phyloP scores from a whole-genome alignment of 2,797 vertebrate species.

The Sebastes goodei region DNA sequence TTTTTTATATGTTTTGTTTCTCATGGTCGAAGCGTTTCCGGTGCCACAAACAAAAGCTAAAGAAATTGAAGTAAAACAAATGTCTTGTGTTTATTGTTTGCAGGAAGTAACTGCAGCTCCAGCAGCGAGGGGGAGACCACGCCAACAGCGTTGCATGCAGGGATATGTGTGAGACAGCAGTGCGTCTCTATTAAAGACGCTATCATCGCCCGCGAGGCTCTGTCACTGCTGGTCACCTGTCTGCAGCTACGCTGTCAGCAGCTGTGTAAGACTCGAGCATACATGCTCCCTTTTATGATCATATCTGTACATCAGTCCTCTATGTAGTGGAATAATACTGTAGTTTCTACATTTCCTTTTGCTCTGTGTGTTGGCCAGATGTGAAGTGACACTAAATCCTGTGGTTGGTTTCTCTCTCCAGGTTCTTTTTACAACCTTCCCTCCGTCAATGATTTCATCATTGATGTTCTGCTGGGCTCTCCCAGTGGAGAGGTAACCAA shows the following conservation, averaged over 20 bases:
- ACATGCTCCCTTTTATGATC: neutral
- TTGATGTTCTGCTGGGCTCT: slow-evolving; percentile 96
- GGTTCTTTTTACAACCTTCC: slow-evolving; percentile 96
- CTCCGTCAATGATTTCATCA: slow-evolving; percentile 96
- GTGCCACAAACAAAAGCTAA: neutral
- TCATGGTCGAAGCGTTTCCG: neutral
- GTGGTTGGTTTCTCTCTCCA: slow-evolving; percentile 61
- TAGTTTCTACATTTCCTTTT: neutral
- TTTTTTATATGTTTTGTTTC: neutral
- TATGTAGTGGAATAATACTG: neutral
- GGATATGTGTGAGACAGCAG: slow-evolving; percentile 96
- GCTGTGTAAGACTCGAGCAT: slow-evolving; percentile 83
- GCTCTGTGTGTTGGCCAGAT: neutral
- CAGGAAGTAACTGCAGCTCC: slow-evolving; percentile 98
- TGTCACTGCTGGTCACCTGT: slow-evolving; percentile 96
- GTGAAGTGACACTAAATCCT: neutral
- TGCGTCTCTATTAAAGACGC: slow-evolving; percentile 96
- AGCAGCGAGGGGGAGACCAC: slow-evolving; percentile 94
- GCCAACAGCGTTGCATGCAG: slow-evolving; percentile 90
- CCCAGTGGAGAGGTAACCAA: slow-evolving; percentile 92
- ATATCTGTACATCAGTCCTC: neutral
- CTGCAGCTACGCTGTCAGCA: slow-evolving; percentile 97
- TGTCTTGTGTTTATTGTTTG: neutral
- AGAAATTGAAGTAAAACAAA: slow-evolving; percentile 4
- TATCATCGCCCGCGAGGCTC: slow-evolving; percentile 95